A percentile compares a stretch with the other conserved stretches of the same genome.
These are phyloP conservation scores for Aethina tumida DNA, from an alignment of 1,140 invertebrate genomes.

Conservation along the genomic window DNA sequence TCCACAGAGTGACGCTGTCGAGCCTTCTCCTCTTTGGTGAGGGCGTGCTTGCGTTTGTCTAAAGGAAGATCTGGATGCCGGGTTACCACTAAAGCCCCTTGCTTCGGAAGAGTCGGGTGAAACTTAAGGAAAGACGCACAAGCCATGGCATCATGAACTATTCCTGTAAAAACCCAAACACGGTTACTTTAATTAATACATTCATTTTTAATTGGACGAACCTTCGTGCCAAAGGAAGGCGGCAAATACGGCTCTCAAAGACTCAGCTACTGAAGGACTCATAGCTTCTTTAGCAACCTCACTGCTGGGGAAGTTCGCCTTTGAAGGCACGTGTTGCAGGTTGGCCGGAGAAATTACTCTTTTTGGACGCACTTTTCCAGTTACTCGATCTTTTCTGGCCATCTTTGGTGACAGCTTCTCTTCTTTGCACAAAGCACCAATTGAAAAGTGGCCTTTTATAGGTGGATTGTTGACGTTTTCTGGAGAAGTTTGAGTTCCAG, in stretches of 20 bases:
- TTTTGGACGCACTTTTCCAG: conserved; percentile 43
- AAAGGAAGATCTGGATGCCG: conserved; percentile 30
- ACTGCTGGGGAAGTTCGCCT: conserved; percentile 27
- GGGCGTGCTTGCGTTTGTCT: conserved; percentile 39
- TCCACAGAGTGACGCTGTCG: conserved; percentile 79
- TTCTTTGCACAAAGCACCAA: conserved; percentile 46
- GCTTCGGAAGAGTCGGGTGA: conserved; percentile 77
- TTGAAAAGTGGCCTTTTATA: conserved; percentile 50
- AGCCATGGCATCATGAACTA: conserved; percentile 95
- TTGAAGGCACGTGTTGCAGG: conserved; percentile 34
- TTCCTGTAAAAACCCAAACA: conserved; percentile 36
- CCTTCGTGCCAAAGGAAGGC: conserved; percentile 95
- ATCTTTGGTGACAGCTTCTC: conserved; percentile 53
- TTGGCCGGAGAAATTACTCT: conserved; percentile 51
- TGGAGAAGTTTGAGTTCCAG: conserved; percentile 67
- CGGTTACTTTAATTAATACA: background rate
- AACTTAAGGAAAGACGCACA: conserved; percentile 94
- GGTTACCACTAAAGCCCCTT: conserved; percentile 65
- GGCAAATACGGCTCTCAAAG: conserved; percentile 86
- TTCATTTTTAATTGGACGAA: conserved; percentile 22
- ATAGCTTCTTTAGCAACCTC: conserved; percentile 68
- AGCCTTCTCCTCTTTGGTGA: conserved; percentile 48
- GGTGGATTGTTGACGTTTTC: conserved; percentile 43
- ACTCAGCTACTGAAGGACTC: conserved; percentile 87
- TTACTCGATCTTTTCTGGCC: conserved; percentile 47